A percentile compares a stretch with the other conserved stretches of the same genome.
phyloP scores from a whole-genome alignment of 2,797 vertebrate genomes.

The Pseudomugil tenellus region DNA sequence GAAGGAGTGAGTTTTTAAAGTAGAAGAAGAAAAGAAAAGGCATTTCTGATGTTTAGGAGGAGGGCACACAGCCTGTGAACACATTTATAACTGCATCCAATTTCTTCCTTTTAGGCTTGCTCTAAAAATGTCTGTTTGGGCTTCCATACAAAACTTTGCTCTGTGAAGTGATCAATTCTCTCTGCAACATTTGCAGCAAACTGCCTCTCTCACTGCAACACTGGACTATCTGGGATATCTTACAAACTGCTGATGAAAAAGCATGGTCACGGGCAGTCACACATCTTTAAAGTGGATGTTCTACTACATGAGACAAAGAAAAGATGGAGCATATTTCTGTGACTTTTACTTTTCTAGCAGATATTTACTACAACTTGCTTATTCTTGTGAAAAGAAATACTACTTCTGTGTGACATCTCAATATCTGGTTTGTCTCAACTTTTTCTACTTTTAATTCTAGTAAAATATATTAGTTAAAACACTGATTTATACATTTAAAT shows the following conservation, averaged over 20 bases:
- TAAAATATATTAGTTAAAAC: too few relatives aligned
- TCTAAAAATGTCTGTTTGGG: constrained; percentile 3
- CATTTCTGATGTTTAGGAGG: constrained; percentile 18
- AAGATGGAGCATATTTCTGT: neutral
- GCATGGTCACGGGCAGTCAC: neutral
- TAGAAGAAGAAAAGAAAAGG: constrained; percentile 10
- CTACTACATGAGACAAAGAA: constrained; percentile 8
- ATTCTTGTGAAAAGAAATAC: neutral
- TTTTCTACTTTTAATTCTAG: neutral
- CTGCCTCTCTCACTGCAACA: constrained; percentile 5
- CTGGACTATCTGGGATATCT: neutral
- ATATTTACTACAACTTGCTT: neutral
- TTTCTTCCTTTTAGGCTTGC: constrained; percentile 19
- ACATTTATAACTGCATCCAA: constrained; percentile 16
- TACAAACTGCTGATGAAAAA: constrained; percentile 6
- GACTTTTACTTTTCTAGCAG: neutral
- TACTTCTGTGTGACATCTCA: neutral
- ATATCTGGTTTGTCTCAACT: neutral
- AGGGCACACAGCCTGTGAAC: constrained; percentile 17
- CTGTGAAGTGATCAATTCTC: constrained; percentile 16
- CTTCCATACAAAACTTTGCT: constrained; percentile 11
- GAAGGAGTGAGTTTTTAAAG: constrained; percentile 25
- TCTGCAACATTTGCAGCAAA: constrained; percentile 16
- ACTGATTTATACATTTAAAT: too few relatives aligned
- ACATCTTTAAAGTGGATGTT: constrained; percentile 9